phyloP scores from a whole-genome alignment of 2,888 invertebrate species.

The Agrochola circellaris region DNA sequence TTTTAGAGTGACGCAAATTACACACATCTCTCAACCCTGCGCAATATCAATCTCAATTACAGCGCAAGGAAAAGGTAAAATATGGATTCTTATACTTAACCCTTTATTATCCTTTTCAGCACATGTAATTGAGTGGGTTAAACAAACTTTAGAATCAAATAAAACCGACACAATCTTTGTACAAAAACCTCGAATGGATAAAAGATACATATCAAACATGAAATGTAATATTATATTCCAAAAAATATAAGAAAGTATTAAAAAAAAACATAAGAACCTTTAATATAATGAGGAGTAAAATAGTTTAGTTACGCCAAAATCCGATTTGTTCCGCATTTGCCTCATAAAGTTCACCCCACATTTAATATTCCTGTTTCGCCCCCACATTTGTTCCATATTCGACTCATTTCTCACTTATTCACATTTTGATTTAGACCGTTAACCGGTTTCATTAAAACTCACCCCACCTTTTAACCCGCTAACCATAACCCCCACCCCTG shows the following conservation, averaged over 20 bases:
- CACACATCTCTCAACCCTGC: not conserved
- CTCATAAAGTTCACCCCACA: not conserved
- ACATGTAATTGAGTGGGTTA: not conserved
- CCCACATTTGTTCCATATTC: too few relatives aligned
- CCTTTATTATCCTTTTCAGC: not conserved
- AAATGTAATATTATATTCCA: not conserved
- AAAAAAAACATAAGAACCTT: too few relatives aligned
- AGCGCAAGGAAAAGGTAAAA: not conserved
- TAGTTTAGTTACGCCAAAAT: too few relatives aligned
- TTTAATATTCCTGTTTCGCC: not conserved
- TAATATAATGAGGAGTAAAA: too few relatives aligned
- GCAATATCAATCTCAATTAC: not conserved
- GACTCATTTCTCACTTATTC: not conserved
- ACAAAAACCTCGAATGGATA: not conserved
- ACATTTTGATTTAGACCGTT: not conserved
- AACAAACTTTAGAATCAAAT: slow-evolving; percentile 2
- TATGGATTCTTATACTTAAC: not conserved
- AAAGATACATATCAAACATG: too few relatives aligned
- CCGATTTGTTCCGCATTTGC: not conserved
- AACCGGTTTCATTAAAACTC: not conserved
- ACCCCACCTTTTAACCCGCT: not conserved
- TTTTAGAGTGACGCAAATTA: not conserved
- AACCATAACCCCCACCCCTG: not conserved
- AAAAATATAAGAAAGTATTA: too few relatives aligned
- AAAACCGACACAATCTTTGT: not conserved